These are phyloP conservation scores for Bombus polaris DNA, from an alignment of 1,140 invertebrate species.

Conservation along the genomic window DNA sequence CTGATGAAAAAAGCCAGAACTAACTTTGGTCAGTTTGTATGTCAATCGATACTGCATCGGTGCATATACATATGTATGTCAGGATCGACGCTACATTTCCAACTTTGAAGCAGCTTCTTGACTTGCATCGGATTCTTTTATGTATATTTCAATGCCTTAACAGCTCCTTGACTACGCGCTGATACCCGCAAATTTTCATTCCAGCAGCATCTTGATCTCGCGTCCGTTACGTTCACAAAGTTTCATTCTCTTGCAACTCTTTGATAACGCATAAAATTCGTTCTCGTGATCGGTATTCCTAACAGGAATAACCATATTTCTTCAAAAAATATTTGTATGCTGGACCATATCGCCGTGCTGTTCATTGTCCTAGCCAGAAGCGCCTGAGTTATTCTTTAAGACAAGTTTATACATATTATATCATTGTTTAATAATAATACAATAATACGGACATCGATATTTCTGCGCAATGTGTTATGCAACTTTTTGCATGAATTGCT, in stretches of 20 bases:
- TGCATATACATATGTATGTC: neutral
- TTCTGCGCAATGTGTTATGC: no score
- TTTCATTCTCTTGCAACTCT: neutral
- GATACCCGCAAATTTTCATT: neutral
- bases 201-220: neutral
- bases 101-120: neutral
- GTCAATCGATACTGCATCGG: no score
- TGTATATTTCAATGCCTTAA: neutral
- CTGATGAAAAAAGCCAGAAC: no score
- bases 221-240: neutral
- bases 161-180: neutral
- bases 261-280: neutral
- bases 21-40: no score
- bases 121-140: neutral
- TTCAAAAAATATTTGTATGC: neutral
- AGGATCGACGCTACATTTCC: neutral
- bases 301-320: neutral
- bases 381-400: neutral
- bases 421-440: no score
- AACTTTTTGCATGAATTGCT: no score
- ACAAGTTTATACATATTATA: neutral
- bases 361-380: neutral
- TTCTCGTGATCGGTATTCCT: neutral
- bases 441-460: no score
- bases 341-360: neutral